Evolutionary conservation across 2,888 invertebrate genomes (phyloP), one percentile per base, ranked within the genome.

Genomic region (Xestia sexstrigata): DNA sequence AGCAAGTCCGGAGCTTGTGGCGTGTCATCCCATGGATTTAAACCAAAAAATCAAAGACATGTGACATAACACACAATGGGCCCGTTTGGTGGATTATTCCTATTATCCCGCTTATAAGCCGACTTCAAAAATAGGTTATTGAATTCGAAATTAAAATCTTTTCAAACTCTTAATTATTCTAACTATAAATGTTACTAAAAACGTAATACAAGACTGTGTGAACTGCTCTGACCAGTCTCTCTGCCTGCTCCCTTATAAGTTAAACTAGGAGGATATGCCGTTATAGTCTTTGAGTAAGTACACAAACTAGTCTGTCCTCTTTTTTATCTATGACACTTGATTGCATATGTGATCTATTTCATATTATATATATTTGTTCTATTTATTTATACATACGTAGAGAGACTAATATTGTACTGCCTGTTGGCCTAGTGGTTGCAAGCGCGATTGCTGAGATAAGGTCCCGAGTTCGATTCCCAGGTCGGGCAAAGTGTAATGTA

Each of bases 241-340:
- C 79, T 74, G 42, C 15, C 26, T 23, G 26, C 35, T 39, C 79
- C 79, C 79, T 67, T 74, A 67, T 67, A 47, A 39, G 74, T 23
- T 42, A 52, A 79, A 69, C 45, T 74, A 30, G 79, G 70, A 62
- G 79, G 45, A 55, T 52, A 2, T 30, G n/a, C 70, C 79, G 79
- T 79, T 79, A 70, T 17, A 66, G 9, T 1, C 45, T 49, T n/a
- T 74, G 17, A 55, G 13, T 23, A 23, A 2, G 6, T 1, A n/a
- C 23, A 26, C 20, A 15, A 65, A 30, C 17, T 35, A 65, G 47
- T 11, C 17, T 30, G 39, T 66, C 15, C 26, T 63, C 26, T 35
- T 45, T 17, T 49, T 9, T 58, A 20, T 39, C 26, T 66, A 30
- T 23, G n/a, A 20, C 42, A 72, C 65, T 62, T 39, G 26, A 35